phyloP scores from a whole-genome alignment of 2,797 vertebrate species.

The Spea hammondii region DNA sequence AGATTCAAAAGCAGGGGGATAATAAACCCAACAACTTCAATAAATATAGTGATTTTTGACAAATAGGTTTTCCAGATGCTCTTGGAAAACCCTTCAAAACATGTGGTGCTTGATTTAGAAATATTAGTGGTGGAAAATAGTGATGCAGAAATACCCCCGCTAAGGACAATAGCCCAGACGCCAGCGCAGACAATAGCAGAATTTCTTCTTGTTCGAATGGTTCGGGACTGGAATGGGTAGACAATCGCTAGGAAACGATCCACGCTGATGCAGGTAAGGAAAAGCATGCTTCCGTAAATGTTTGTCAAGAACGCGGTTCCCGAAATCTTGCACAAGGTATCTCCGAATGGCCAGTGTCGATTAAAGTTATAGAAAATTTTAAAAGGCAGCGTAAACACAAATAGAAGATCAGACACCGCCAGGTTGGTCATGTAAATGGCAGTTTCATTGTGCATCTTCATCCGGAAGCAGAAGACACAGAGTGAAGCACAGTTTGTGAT shows the following conservation, averaged over 20 bases:
- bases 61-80: slow-evolving; percentile 93
- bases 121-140: slow-evolving; percentile 94
- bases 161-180: slow-evolving; percentile 92
- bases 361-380: slow-evolving; percentile 98
- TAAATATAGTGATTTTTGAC: slow-evolving; percentile 98
- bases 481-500: slow-evolving; percentile 94
- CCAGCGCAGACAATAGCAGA: slow-evolving; percentile 85
- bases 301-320: slow-evolving; percentile 96
- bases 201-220: slow-evolving; percentile 85
- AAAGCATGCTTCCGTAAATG: slow-evolving; percentile 97
- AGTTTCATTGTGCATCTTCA: slow-evolving; percentile 91
- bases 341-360: slow-evolving; percentile 94
- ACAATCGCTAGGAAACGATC: slow-evolving; percentile 96
- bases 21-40: slow-evolving; percentile 95
- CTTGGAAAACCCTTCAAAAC: slow-evolving; percentile 96
- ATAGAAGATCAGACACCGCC: slow-evolving; percentile 89
- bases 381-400: slow-evolving; percentile 93
- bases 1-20: slow-evolving; percentile 89
- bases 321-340: slow-evolving; percentile 90
- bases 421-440: slow-evolving; percentile 97
- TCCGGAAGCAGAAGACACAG: slow-evolving; percentile 93
- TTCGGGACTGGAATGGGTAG: slow-evolving; percentile 89
- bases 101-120: slow-evolving; percentile 83
- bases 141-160: slow-evolving; percentile 91
- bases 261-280: slow-evolving; percentile 96